Evolutionary conservation across 2,888 invertebrate genomes (phyloP).

Genomic region (Drosophila mayaguana): DNA sequence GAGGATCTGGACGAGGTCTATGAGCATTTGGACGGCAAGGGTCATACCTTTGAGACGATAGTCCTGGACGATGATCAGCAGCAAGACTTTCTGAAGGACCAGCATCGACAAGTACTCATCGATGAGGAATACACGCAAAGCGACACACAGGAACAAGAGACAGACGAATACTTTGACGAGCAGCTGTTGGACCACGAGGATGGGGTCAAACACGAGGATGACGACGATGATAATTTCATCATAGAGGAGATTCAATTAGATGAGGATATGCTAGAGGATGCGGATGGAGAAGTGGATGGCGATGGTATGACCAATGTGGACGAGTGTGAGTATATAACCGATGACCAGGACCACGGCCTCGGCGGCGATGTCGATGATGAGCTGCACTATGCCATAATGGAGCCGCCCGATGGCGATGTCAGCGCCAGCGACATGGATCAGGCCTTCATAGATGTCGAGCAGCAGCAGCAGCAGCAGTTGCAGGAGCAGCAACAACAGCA

Average conservation of each 20-base stretch:
- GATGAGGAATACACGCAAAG: constrained; percentile 80
- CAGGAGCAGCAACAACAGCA: constrained; percentile 45
- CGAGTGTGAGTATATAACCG: constrained; percentile 72
- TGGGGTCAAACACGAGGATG: constrained; percentile 72
- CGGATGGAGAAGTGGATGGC: constrained; percentile 57
- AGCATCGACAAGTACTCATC: constrained; percentile 78
- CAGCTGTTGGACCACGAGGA: constrained; percentile 68
- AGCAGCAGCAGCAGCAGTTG: constrained; percentile 42
- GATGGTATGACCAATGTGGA: constrained; percentile 73
- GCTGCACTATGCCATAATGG: constrained; percentile 80
- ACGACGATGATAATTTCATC: constrained; percentile 77
- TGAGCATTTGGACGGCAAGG: constrained; percentile 69
- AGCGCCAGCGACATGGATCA: constrained; percentile 75
- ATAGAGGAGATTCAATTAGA: constrained; percentile 83
- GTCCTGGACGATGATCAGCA: constrained; percentile 82
- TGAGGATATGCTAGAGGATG: constrained; percentile 80
- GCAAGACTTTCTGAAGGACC: constrained; percentile 71
- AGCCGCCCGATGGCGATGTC: constrained; percentile 67
- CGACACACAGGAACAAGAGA: constrained; percentile 77
- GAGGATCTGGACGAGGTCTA: constrained; percentile 78
- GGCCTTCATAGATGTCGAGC: constrained; percentile 61
- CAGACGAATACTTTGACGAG: constrained; percentile 65
- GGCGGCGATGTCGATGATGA: constrained; percentile 75
- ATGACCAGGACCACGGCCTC: constrained; percentile 65
- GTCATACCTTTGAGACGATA: constrained; percentile 80